phyloP scores from a whole-genome alignment of 2,797 vertebrate species.

The Micrastur ruficollis region DNA sequence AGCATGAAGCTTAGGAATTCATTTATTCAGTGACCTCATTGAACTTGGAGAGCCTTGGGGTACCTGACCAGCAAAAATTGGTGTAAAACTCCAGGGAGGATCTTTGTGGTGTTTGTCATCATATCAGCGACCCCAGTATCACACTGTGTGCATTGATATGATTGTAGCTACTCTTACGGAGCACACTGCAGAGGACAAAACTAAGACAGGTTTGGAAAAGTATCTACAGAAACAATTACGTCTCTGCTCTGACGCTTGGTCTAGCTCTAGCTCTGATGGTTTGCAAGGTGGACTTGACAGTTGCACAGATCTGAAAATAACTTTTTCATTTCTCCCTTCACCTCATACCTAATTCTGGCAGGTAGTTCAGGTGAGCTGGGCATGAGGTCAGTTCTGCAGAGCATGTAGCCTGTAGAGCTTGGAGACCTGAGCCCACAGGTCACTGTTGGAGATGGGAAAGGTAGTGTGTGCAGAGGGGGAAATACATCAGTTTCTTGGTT shows the following conservation, averaged over 20 bases:
- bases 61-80: fast-evolving
- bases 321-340: background rate
- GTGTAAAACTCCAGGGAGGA: background rate
- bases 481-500: background rate
- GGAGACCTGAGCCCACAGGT: background rate
- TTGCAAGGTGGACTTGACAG: background rate
- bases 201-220: background rate
- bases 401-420: background rate
- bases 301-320: background rate
- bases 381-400: background rate
- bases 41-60: background rate
- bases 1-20: background rate
- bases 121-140: background rate
- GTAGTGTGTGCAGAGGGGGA: background rate
- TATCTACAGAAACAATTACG: background rate
- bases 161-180: background rate
- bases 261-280: background rate
- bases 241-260: background rate
- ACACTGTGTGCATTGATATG: fast-evolving
- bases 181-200: background rate
- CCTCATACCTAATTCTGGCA: fast-evolving
- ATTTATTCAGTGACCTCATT: background rate
- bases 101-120: background rate
- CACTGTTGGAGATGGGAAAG: background rate
- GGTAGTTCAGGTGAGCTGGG: background rate